Base-by-base conservation (phyloP, 1,140 invertebrate genomes). In the Brachionus plicatilis region DNA sequence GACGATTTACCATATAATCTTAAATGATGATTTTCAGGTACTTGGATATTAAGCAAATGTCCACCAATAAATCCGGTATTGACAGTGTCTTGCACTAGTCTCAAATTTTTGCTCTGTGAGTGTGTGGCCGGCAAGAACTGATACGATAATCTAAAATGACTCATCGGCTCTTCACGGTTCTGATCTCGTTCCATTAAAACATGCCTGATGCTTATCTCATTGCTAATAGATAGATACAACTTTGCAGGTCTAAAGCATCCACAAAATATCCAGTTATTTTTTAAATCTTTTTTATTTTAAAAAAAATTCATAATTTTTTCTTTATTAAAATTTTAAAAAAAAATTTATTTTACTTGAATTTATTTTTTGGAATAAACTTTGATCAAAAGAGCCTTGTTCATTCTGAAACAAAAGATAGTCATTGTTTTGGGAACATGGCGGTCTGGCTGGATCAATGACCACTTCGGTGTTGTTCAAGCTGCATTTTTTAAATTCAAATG, bases 401-500 rank as follows among this genome's bases (percentile, higher is more conserved):
- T 82, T 82, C 37, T 45, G n/a, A 11, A 82, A 27, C 53, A 82
- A 24, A 12, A 82, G 41, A 68, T 65, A 47, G 17, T 82, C 79
- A 47, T 82, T 82, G 29, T 20, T 45, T 24, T 65, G 79, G 9
- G 79, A 82, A 29, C 79, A 82, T 27, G 53, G 17, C 29, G 50
- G 33, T 60, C 24, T 45, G 17, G 11, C 4, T n/a, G 50, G 33
- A 14, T 68, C 53, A 12, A 82, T 65, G 5, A 37, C 1, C 7
- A 45, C 12, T n/a, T 80, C 29, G 41, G 27, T 65, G n/a, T 60
- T 68, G 41, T 60, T 60, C 24, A 82, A 41, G 11, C 12, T 20
- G 53, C 79, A 82, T 60, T 82, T 82, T 60, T 43, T 45, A 65
- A 82, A 82, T 5, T 65, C 79, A 65, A 82, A 82, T 5, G 37